Evolutionary conservation across 35 echinoderm and acorn worm genomes (phyloP).

Genomic region (Hemicentrotus pulcherrimus): DNA sequence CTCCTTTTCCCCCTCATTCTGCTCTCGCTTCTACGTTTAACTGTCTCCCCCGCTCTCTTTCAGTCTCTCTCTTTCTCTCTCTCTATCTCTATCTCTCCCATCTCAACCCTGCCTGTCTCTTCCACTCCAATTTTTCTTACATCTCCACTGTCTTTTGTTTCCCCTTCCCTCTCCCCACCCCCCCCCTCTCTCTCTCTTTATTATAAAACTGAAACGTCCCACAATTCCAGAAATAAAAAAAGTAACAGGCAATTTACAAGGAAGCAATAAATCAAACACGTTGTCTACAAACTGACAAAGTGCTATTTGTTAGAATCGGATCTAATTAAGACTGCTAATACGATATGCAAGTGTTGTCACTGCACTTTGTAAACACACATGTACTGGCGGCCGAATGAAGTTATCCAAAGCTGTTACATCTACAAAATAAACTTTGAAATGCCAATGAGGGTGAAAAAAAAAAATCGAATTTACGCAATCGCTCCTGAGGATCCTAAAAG

Average conservation of each 20-base stretch:
- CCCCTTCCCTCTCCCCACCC: background rate
- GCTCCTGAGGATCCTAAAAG: background rate
- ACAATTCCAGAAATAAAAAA: background rate
- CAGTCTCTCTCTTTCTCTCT: background rate
- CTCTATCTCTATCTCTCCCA: background rate
- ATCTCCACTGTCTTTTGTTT: background rate
- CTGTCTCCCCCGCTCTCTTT: too few relatives aligned
- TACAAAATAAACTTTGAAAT: background rate
- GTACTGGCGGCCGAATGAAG: background rate
- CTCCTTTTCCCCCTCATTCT: background rate
- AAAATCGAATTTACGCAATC: background rate
- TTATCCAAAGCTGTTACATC: background rate
- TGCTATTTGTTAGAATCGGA: background rate
- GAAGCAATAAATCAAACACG: background rate
- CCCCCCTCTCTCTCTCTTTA: background rate
- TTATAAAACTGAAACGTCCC: background rate
- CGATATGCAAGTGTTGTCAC: background rate
- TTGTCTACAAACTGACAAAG: background rate
- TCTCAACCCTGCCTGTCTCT: background rate
- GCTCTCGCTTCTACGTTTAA: too few relatives aligned
- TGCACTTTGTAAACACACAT: background rate
- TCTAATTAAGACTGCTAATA: too few relatives aligned
- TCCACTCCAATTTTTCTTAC: background rate
- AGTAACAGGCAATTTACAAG: background rate
- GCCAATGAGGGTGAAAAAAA: background rate